Conservation (phyloP, 2,797 vertebrate species). For the Poecilia picta region DNA sequence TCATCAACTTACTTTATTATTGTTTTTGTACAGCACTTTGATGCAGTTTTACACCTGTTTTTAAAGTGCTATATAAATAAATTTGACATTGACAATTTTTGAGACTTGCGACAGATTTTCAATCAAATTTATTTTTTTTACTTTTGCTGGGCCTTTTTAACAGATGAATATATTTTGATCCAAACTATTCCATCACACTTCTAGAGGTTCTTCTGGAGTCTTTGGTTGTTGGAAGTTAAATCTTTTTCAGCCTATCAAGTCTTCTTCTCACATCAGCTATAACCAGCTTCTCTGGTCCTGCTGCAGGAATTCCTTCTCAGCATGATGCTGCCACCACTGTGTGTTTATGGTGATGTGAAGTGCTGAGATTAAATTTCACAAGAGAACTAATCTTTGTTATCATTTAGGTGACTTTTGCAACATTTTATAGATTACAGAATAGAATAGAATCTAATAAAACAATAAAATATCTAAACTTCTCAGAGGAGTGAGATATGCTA, state of each 20-base stretch:
- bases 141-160: background rate
- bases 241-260: background rate
- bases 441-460: background rate
- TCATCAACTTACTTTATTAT: too few relatives aligned
- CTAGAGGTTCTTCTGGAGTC: background rate
- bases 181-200: background rate
- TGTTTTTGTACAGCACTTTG: too few relatives aligned
- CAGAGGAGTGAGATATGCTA: too few relatives aligned
- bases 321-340: background rate
- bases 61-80: too few relatives aligned
- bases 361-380: background rate
- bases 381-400: background rate
- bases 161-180: background rate
- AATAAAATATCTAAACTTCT: too few relatives aligned
- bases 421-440: background rate
- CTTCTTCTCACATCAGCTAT: background rate
- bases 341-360: background rate
- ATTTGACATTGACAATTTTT: too few relatives aligned
- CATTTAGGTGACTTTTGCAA: background rate
- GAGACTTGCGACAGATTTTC: too few relatives aligned
- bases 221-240: background rate
- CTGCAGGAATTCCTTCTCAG: too few relatives aligned
- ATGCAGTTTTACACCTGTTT: too few relatives aligned
- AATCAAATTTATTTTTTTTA: background rate
- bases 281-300: background rate